A percentile compares a stretch with the other conserved stretches of the same genome.
Conservation (phyloP, 1,140 invertebrate species). For the Diorhabda sublineata region DNA sequence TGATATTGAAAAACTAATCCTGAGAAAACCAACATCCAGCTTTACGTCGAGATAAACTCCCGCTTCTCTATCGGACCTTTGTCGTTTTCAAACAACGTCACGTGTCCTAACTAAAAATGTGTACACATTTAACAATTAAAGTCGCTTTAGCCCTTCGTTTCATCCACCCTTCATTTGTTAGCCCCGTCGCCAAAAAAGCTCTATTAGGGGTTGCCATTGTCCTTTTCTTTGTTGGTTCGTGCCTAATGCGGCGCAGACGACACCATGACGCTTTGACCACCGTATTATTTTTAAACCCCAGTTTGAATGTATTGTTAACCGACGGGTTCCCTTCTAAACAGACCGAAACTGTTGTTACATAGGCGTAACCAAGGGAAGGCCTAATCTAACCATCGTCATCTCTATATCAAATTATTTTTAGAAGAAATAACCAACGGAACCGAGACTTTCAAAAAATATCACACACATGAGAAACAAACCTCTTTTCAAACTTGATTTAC, state of each 20-base stretch:
- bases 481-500: too few species aligned
- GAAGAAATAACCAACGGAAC: too few species aligned
- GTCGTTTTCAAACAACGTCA: conserved; percentile 22
- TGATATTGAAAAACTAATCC: conserved; percentile 17
- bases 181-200: conserved; percentile 12
- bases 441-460: too few species aligned
- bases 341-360: not conserved
- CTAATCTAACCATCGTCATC: too few species aligned
- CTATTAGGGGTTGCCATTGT: conserved; percentile 24
- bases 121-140: conserved; percentile 26
- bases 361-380: too few species aligned
- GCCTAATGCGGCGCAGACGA: conserved; percentile 23
- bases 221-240: conserved; percentile 21
- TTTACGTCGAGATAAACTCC: conserved; percentile 13
- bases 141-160: conserved; percentile 24
- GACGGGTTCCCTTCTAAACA: conserved; percentile 24
- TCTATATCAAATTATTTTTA: too few species aligned
- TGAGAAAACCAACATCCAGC: conserved; percentile 16
- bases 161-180: conserved; percentile 18
- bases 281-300: conserved; percentile 25
- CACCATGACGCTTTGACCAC: conserved; percentile 21
- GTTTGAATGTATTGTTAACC: conserved; percentile 20
- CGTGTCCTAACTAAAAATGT: conserved; percentile 22
- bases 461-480: too few species aligned
- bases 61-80: conserved; percentile 11